Evolutionary conservation across 64 coral and sea anemone species (phyloP).

Genomic region (Pocillopora damicornis): DNA sequence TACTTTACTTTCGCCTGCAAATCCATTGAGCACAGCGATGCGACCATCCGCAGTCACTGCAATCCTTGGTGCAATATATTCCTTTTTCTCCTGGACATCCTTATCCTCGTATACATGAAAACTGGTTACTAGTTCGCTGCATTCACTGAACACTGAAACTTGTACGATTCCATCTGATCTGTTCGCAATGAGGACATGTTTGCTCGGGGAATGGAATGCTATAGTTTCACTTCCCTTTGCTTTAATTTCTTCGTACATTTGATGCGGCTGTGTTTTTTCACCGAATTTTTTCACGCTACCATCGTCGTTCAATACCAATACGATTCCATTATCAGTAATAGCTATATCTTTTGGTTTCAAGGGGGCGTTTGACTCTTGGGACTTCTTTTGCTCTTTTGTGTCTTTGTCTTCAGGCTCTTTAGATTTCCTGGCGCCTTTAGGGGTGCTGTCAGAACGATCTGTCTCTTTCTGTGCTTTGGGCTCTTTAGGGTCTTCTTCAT

Average conservation of each 20-base stretch:
- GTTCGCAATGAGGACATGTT: conserved; percentile 25
- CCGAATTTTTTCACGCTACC: conserved; percentile 23
- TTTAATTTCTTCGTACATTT: background rate
- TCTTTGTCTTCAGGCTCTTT: background rate
- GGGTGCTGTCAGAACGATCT: too few species aligned
- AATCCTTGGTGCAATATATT: conserved; percentile 31
- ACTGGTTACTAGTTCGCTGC: conserved; percentile 5
- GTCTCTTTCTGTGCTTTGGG: background rate
- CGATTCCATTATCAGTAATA: background rate
- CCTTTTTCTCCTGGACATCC: background rate
- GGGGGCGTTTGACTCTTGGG: background rate
- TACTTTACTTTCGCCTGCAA: conserved; percentile 15
- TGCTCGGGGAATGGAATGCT: conserved; percentile 19
- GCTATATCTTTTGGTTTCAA: conserved; percentile 21
- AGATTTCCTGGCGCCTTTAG: background rate
- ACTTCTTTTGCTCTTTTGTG: background rate
- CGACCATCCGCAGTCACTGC: conserved; percentile 34
- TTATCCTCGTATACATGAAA: conserved; percentile 41
- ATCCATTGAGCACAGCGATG: conserved; percentile 47
- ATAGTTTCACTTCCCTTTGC: background rate
- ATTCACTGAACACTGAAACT: conserved; percentile 26
- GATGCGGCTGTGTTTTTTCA: background rate
- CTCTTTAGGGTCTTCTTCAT: background rate
- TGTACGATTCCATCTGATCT: conserved; percentile 29
- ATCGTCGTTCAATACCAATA: conserved; percentile 40